Evolutionary conservation across 30 jellyfish, hydroid and myxozoan species (phyloP).

Genomic region (Sanderia malayensis): DNA sequence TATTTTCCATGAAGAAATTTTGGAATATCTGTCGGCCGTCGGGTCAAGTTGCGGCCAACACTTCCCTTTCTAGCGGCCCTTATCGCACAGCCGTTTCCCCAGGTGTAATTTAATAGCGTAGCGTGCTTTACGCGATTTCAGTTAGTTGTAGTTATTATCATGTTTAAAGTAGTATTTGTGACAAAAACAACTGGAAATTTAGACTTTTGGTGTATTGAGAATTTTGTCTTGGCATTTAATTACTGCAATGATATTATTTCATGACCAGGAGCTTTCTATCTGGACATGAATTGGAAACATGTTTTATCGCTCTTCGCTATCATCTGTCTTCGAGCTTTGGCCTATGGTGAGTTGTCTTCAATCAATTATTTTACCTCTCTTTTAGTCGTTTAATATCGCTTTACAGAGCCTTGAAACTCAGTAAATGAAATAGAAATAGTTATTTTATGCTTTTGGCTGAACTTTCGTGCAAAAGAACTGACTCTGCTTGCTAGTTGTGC

Average conservation of each 20-base stretch:
- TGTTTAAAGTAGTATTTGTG: constrained; percentile 17
- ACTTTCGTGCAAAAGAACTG: background rate
- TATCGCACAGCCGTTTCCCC: too few species aligned
- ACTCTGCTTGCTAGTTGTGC: background rate
- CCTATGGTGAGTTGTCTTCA: constrained; percentile 44
- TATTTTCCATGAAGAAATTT: too few species aligned
- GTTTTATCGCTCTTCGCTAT: constrained; percentile 39
- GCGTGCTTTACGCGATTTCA: constrained; percentile 46
- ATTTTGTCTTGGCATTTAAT: constrained; percentile 6
- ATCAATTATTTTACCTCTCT: background rate
- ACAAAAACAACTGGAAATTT: background rate
- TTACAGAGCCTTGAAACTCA: background rate
- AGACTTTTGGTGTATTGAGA: background rate
- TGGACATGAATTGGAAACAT: constrained; percentile 40
- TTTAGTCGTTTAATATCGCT: background rate
- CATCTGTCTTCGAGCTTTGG: constrained; percentile 63
- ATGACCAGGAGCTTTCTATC: background rate
- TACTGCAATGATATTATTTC: constrained; percentile 44
- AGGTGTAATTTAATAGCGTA: constrained; percentile 76
- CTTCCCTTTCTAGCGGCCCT: constrained; percentile 17
- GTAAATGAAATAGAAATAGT: background rate
- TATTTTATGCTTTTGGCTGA: background rate
- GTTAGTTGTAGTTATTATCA: constrained; percentile 34
- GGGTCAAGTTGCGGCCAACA: constrained; percentile 3
- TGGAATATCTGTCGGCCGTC: constrained; percentile 16